Evolutionary conservation across 1,140 invertebrate species (phyloP).

Genomic region (Teleopsis dalmanni): DNA sequence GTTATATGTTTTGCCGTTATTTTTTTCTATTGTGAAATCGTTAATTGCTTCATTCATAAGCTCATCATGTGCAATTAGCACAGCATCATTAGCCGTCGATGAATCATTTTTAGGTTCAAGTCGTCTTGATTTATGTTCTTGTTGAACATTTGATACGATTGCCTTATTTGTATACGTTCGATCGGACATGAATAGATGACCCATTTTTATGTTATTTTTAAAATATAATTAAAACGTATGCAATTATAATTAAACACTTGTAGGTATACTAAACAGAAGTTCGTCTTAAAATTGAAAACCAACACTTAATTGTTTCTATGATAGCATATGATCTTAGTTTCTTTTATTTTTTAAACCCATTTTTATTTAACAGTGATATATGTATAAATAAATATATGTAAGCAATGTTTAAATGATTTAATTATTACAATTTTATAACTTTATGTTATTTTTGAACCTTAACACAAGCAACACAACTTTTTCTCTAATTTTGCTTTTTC

Average conservation of each 20-base stretch:
- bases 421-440: no score
- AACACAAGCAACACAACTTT: no score
- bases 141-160: background rate
- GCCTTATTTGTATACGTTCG: constrained; percentile 22
- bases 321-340: background rate
- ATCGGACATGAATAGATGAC: constrained; percentile 35
- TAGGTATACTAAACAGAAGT: background rate
- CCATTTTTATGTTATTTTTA: constrained; percentile 23
- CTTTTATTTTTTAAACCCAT: background rate
- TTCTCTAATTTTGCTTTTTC: no score
- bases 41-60: no score
- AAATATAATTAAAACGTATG: background rate
- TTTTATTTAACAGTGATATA: background rate
- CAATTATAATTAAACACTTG: background rate
- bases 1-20: background rate
- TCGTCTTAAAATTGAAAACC: background rate
- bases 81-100: background rate
- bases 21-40: background rate
- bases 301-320: background rate
- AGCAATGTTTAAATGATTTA: background rate
- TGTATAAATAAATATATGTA: background rate
- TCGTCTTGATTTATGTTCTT: background rate
- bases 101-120: background rate
- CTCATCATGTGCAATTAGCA: no score
- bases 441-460: no score